These are phyloP conservation scores for Rhabditoides inermis DNA, from an alignment of 2,888 invertebrate species.

Conservation along the genomic window DNA sequence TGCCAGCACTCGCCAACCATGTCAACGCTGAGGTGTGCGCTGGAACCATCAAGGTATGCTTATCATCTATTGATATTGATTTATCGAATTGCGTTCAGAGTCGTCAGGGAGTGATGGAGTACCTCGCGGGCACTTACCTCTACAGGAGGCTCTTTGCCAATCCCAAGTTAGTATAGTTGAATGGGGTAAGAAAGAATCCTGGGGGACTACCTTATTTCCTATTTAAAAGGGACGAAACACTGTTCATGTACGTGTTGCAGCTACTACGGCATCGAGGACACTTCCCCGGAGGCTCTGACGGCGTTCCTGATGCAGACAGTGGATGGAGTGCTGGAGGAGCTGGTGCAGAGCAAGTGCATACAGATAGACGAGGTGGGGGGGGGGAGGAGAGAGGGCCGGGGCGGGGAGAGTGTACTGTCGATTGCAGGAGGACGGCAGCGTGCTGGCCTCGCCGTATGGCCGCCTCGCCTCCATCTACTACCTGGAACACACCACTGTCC, in stretches of 20 bases:
- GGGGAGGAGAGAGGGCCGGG: background rate
- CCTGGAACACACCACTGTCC: slow-evolving; percentile 80
- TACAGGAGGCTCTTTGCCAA: slow-evolving; percentile 83
- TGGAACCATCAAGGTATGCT: slow-evolving; percentile 73
- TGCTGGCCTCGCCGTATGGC: slow-evolving; percentile 71
- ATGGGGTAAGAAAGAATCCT: background rate
- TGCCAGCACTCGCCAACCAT: slow-evolving; percentile 85
- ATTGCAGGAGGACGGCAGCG: slow-evolving; percentile 61
- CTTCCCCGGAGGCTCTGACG: slow-evolving; percentile 58
- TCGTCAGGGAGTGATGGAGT: slow-evolving; percentile 72
- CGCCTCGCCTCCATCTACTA: slow-evolving; percentile 93
- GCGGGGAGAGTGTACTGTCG: background rate
- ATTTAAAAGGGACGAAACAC: background rate
- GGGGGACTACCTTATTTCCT: background rate
- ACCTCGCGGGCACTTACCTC: slow-evolving; percentile 96
- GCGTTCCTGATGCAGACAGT: slow-evolving; percentile 73
- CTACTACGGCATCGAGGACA: slow-evolving; percentile 72
- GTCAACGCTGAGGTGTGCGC: slow-evolving; percentile 88
- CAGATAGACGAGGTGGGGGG: slow-evolving; percentile 62
- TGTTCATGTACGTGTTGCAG: slow-evolving; percentile 51
- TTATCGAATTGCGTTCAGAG: too few relatives aligned
- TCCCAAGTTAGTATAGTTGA: slow-evolving; percentile 59
- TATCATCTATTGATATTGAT: too few relatives aligned
- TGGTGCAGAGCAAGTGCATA: slow-evolving; percentile 72
- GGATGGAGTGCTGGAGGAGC: slow-evolving; percentile 67